Evolutionary conservation across 2,113 vertebrate species (phyloP).

Genomic region (Eurystomus gularis): DNA sequence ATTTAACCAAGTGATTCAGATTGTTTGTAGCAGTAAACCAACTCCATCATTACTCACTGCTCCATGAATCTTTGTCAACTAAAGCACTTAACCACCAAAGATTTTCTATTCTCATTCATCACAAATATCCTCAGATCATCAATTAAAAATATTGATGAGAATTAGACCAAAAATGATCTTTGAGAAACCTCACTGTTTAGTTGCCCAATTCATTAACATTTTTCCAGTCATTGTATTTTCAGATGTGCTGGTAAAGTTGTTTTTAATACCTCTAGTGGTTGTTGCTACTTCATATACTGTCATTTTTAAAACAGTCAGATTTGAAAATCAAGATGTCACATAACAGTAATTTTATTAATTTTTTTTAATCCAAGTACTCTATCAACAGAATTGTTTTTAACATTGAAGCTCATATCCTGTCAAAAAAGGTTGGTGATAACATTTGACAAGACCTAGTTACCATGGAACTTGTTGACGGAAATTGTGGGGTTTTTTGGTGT

Average conservation of each 20-base stretch:
- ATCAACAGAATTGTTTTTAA: neutral
- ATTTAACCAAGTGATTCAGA: neutral
- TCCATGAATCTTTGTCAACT: neutral
- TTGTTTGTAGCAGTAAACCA: neutral
- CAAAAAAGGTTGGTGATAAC: neutral
- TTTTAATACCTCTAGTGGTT: neutral
- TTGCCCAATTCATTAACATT: neutral
- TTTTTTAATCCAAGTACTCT: neutral
- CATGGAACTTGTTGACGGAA: neutral
- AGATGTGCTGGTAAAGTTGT: neutral
- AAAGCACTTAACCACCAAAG: neutral
- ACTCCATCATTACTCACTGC: neutral
- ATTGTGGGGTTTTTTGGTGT: neutral
- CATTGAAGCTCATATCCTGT: neutral
- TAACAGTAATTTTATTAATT: neutral
- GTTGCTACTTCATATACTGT: neutral
- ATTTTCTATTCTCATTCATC: neutral
- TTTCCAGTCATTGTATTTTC: neutral
- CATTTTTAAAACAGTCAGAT: neutral
- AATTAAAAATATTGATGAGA: neutral
- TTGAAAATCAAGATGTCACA: neutral
- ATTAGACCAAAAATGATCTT: neutral
- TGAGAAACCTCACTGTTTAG: neutral
- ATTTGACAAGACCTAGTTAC: neutral
- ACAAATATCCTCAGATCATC: neutral